Percentiles rank a stretch among this genome's conserved stretches.
Conservation (phyloP, 2,888 invertebrate species). For the Andrena trimmerana region DNA sequence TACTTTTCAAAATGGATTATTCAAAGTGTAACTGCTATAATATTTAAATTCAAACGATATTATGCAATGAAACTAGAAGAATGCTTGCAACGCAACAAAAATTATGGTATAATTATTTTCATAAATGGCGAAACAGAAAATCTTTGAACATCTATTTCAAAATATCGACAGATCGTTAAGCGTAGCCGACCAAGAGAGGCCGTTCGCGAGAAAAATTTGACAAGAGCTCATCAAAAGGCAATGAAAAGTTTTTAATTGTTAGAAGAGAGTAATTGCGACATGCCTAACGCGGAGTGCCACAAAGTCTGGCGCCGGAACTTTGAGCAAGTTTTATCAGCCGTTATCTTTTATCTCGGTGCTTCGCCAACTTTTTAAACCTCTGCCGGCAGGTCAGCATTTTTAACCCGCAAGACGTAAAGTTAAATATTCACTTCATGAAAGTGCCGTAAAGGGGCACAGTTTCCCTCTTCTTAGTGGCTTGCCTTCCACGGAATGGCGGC, state of each 20-base stretch:
- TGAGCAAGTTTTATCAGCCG: constrained; percentile 71
- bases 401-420: constrained; percentile 80
- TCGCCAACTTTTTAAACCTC: constrained; percentile 80
- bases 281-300: constrained; percentile 52
- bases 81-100: background rate
- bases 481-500: constrained; percentile 39
- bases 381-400: constrained; percentile 81
- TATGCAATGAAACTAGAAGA: background rate
- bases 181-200: background rate
- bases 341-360: constrained; percentile 73
- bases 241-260: constrained; percentile 65
- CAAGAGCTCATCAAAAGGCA: constrained; percentile 42
- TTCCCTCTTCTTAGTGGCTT: constrained; percentile 63
- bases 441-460: constrained; percentile 76
- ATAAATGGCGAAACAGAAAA: background rate
- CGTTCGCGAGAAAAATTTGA: background rate
- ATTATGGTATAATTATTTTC: background rate
- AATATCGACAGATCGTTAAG: background rate
- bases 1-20: background rate
- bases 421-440: constrained; percentile 80
- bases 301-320: constrained; percentile 58
- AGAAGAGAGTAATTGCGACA: constrained; percentile 46
- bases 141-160: background rate
- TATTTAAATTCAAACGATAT: background rate
- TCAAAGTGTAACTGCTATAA: background rate